Evolutionary conservation across 2,113 vertebrate genomes (phyloP).

Genomic region (Pipra filicauda): DNA sequence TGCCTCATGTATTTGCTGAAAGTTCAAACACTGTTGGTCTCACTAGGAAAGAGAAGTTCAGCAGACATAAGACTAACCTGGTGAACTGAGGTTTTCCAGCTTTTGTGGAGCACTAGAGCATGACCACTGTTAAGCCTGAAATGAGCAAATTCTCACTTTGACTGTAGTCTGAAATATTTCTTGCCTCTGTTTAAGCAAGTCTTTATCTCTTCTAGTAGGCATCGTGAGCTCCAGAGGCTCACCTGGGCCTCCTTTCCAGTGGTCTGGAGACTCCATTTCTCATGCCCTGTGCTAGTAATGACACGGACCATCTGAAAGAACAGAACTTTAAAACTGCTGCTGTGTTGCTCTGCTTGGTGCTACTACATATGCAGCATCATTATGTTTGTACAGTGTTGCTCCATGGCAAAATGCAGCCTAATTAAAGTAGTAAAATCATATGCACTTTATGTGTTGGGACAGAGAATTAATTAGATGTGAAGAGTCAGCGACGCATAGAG

Average conservation of each 20-base stretch:
- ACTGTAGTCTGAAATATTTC: neutral
- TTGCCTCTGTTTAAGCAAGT: neutral
- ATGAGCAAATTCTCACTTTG: neutral
- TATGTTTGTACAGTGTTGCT: neutral
- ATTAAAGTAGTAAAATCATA: neutral
- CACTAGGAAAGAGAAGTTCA: neutral
- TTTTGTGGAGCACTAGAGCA: neutral
- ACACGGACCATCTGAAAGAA: neutral
- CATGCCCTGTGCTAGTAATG: neutral
- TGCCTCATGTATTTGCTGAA: neutral
- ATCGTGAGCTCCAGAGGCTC: neutral
- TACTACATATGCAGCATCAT: fast-evolving
- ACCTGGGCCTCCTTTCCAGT: neutral
- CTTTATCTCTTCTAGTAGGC: neutral
- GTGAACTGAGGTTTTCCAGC: neutral
- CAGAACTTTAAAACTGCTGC: neutral
- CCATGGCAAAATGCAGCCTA: fast-evolving
- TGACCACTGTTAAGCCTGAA: neutral
- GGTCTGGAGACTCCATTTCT: neutral
- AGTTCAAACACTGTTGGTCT: neutral
- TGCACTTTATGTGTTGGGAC: neutral
- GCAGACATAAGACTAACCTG: neutral
- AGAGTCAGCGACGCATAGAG: neutral
- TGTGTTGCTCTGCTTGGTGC: neutral
- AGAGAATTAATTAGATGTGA: neutral